A percentile compares a stretch with the other conserved stretches of the same genome.
These are phyloP conservation scores for Halocynthia roretzi DNA, from an alignment of 23 tunicate genomes.

Conservation along the genomic window DNA sequence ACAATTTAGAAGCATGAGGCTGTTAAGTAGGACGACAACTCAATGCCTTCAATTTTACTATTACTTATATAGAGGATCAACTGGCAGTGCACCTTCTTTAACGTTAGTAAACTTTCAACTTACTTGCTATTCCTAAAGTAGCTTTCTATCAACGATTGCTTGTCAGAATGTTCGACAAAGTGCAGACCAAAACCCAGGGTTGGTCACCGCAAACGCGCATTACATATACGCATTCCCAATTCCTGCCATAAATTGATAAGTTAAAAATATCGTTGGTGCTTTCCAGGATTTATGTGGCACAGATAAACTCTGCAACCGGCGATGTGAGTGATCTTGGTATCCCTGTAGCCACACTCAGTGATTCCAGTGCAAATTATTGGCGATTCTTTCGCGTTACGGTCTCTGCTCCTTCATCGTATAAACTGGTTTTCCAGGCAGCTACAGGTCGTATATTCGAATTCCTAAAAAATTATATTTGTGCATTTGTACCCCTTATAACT, in stretches of 20 bases:
- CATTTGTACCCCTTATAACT: too few relatives aligned
- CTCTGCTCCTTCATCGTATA: slow-evolving; percentile 8
- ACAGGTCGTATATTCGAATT: too few relatives aligned
- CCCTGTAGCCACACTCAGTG: not conserved
- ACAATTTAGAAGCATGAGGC: slow-evolving; percentile 54
- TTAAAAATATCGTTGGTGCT: not conserved
- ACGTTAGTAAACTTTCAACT: too few relatives aligned
- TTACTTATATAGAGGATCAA: slow-evolving; percentile 42
- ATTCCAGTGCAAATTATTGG: slow-evolving; percentile 2
- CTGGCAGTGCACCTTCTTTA: slow-evolving; percentile 17
- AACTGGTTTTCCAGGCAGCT: not conserved
- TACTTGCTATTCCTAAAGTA: too few relatives aligned
- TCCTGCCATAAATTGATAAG: too few relatives aligned
- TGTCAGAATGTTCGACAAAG: too few relatives aligned
- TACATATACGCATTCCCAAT: too few relatives aligned
- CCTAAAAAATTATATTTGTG: too few relatives aligned
- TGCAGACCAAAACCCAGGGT: too few relatives aligned
- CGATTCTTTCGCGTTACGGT: slow-evolving; percentile 5
- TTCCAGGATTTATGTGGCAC: slow-evolving; percentile 5
- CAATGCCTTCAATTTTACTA: slow-evolving; percentile 80
- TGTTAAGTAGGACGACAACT: slow-evolving; percentile 17
- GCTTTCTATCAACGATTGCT: not conserved
- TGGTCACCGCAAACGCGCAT: too few relatives aligned
- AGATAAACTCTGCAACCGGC: slow-evolving; percentile 1
- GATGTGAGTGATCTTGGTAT: not conserved